A percentile compares a stretch with the other conserved stretches of the same genome.
phyloP scores from a whole-genome alignment of 2,888 invertebrate species.

The Agrilus cyanescens region DNA sequence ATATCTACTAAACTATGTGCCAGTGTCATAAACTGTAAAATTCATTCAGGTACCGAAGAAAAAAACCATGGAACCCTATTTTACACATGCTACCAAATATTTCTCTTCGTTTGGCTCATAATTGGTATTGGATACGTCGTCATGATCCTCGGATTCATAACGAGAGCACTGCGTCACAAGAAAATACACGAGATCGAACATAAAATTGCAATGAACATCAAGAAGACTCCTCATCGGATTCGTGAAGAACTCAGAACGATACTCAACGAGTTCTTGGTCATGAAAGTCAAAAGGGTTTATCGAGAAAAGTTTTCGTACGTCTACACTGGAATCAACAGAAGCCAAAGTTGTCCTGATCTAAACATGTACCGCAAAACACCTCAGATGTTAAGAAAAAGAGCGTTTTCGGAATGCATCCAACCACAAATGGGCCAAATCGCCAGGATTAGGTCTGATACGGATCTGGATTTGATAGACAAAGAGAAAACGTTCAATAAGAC shows the following conservation, averaged over 20 bases:
- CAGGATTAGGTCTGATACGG: conserved; percentile 66
- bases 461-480: conserved; percentile 65
- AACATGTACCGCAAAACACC: conserved; percentile 42
- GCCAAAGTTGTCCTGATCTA: conserved; percentile 63
- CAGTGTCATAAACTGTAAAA: too few relatives aligned
- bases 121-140: conserved; percentile 84
- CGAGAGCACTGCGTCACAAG: conserved; percentile 65
- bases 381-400: conserved; percentile 39
- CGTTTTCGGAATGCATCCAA: conserved; percentile 49
- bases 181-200: conserved; percentile 62
- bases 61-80: conserved; percentile 45
- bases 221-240: conserved; percentile 66
- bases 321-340: conserved; percentile 38
- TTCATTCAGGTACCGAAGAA: conserved; percentile 25
- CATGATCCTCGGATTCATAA: conserved; percentile 80
- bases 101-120: conserved; percentile 79
- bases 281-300: conserved; percentile 66
- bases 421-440: conserved; percentile 29
- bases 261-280: conserved; percentile 58
- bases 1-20: too few relatives aligned
- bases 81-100: conserved; percentile 64
- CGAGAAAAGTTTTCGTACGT: conserved; percentile 42
- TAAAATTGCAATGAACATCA: conserved; percentile 63
- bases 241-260: conserved; percentile 36
- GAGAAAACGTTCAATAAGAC: conserved; percentile 59